Evolutionary conservation across 1,140 invertebrate species (phyloP).

Genomic region (Battus philenor): DNA sequence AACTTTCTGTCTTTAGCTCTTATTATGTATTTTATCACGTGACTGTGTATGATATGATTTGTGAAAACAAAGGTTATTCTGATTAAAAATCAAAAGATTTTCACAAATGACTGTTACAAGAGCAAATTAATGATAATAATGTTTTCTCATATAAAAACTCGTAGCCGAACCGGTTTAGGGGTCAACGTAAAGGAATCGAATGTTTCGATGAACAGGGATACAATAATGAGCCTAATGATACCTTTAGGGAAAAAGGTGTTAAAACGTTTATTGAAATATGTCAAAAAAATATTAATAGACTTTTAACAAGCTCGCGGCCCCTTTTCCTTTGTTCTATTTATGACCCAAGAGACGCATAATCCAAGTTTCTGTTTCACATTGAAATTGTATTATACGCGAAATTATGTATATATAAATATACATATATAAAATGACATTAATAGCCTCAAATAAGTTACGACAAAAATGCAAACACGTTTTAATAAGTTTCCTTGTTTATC

Average conservation of each 20-base stretch:
- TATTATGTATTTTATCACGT: too few species aligned
- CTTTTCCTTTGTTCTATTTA: conserved; percentile 13
- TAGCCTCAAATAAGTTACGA: too few species aligned
- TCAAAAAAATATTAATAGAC: conserved; percentile 68
- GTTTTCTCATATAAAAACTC: conserved; percentile 13
- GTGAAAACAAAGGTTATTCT: not conserved
- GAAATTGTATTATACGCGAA: too few species aligned
- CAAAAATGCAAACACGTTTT: too few species aligned
- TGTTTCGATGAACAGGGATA: conserved; percentile 21
- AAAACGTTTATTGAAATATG: conserved; percentile 72
- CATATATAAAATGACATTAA: too few species aligned
- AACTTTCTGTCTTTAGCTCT: too few species aligned
- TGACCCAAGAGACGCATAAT: not conserved
- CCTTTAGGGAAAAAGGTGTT: conserved; percentile 68
- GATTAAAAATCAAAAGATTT: not conserved
- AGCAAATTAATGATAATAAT: conserved; percentile 8
- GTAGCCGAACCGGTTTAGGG: conserved; percentile 23
- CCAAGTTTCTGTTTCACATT: too few species aligned
- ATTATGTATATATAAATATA: too few species aligned
- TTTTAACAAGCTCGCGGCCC: conserved; percentile 69
- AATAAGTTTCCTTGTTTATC: too few species aligned
- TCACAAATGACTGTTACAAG: conserved; percentile 12
- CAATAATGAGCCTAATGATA: conserved; percentile 70
- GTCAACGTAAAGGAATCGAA: conserved; percentile 14
- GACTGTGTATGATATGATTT: not conserved